Conservation (phyloP, 2,113 vertebrate genomes). For the Rhipidura dahli region DNA sequence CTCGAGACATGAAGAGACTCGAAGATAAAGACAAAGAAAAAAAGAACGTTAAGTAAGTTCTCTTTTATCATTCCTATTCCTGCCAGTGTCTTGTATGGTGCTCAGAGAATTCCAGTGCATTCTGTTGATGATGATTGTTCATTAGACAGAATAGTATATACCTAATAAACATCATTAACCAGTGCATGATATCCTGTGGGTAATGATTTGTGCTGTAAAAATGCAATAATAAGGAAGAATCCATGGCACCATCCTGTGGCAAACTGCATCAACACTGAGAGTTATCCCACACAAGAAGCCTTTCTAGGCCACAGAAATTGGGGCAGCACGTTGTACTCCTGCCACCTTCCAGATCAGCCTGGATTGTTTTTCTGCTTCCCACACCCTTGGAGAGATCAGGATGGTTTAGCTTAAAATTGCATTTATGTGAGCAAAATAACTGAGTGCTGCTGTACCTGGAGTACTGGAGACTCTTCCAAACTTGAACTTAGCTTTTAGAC, state of each 20-base stretch:
- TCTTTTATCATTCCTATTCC: slow-evolving; percentile 27
- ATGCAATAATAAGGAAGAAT: not conserved
- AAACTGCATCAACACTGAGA: not conserved
- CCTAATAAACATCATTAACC: not conserved
- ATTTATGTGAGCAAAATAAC: not conserved
- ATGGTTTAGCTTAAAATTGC: not conserved
- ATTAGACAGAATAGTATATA: not conserved
- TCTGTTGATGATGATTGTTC: not conserved
- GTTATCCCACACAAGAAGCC: not conserved
- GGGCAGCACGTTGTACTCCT: not conserved
- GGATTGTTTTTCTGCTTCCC: not conserved
- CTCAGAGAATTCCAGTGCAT: not conserved
- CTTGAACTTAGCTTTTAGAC: not conserved
- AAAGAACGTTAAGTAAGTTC: slow-evolving; percentile 91
- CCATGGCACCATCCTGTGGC: not conserved
- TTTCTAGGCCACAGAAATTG: not conserved
- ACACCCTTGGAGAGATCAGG: not conserved
- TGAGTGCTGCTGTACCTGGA: not conserved
- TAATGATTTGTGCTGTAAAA: not conserved
- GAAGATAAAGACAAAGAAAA: slow-evolving; percentile 97
- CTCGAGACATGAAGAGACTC: slow-evolving; percentile 95
- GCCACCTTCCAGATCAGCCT: not conserved
- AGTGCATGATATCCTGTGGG: not conserved
- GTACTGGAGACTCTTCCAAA: not conserved
- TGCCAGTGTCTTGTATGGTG: not conserved